phyloP scores from a whole-genome alignment of 2,797 vertebrate genomes.

The Alca torda region DNA sequence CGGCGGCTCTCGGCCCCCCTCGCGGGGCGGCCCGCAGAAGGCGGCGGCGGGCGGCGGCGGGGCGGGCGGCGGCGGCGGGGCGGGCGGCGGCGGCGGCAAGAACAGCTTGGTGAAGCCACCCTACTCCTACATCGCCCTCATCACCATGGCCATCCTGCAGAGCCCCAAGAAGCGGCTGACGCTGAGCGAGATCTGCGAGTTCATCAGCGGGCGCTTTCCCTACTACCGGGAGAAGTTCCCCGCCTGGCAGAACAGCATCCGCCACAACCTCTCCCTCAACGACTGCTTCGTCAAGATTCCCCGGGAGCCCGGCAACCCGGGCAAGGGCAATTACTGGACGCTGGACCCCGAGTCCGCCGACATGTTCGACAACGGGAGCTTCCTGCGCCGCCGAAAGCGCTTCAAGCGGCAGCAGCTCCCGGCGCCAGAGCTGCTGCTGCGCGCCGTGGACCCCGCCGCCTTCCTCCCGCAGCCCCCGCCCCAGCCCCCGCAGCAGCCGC shows the following conservation, averaged over 20 bases:
- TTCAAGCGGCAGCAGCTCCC: slow-evolving; percentile 94
- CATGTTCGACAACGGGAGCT: slow-evolving; percentile 95
- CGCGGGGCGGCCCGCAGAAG: not conserved
- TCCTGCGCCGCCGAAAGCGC: slow-evolving; percentile 88
- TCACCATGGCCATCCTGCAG: slow-evolving; percentile 96
- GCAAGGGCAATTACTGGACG: not conserved
- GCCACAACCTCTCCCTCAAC: slow-evolving; percentile 79
- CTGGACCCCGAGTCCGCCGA: slow-evolving; percentile 86
- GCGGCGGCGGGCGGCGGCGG: not conserved
- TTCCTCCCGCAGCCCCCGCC: slow-evolving; percentile 78
- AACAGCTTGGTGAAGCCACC: slow-evolving; percentile 71
- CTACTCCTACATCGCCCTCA: slow-evolving; percentile 94
- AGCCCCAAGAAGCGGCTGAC: slow-evolving; percentile 90
- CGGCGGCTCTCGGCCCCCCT: slow-evolving; percentile 28
- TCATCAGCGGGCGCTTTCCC: slow-evolving; percentile 88
- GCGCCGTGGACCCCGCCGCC: slow-evolving; percentile 74
- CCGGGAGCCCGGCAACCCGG: no score
- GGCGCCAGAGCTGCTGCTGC: slow-evolving; percentile 82
- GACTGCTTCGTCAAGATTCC: not conserved
- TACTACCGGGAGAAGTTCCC: slow-evolving; percentile 86
- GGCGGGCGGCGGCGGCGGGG: slow-evolving; percentile 77
- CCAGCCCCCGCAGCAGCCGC: slow-evolving; percentile 80
- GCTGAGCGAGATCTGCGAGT: slow-evolving; percentile 90
- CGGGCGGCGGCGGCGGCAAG: not conserved
- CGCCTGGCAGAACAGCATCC: slow-evolving; percentile 77